These are phyloP conservation scores for Ochotona curzoniae DNA, from an alignment of 2,113 vertebrate genomes.

Conservation along the genomic window DNA sequence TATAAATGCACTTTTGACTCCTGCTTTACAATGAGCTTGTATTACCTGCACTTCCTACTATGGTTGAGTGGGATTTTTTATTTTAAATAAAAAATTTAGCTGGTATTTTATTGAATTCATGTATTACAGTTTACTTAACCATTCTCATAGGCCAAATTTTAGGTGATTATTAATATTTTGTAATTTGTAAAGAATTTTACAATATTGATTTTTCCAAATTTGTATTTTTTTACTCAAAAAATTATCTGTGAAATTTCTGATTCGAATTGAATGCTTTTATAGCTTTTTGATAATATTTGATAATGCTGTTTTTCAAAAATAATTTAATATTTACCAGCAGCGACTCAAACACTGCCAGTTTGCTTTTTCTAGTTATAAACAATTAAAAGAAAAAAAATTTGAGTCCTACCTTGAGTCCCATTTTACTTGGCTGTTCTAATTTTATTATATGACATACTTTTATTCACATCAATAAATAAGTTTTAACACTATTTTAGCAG, in stretches of 20 bases:
- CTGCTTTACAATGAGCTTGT: background rate
- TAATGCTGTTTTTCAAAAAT: background rate
- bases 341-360: background rate
- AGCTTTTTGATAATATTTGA: background rate
- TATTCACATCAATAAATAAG: background rate
- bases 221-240: slow-evolving; percentile 36
- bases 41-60: background rate
- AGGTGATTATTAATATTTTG: background rate
- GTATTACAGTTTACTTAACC: background rate
- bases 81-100: background rate
- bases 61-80: background rate
- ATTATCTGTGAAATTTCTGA: slow-evolving; percentile 14
- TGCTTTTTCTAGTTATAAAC: background rate
- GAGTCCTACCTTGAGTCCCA: background rate
- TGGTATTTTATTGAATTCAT: background rate
- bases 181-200: background rate
- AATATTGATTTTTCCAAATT: background rate
- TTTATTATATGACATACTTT: background rate
- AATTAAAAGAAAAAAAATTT: background rate
- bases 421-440: slow-evolving; percentile 17
- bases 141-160: background rate
- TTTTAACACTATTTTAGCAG: background rate
- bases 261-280: background rate
- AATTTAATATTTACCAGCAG: background rate
- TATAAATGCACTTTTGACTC: background rate